These are phyloP conservation scores for Pardalotus punctatus DNA, from an alignment of 2,113 vertebrate species.

Conservation along the genomic window DNA sequence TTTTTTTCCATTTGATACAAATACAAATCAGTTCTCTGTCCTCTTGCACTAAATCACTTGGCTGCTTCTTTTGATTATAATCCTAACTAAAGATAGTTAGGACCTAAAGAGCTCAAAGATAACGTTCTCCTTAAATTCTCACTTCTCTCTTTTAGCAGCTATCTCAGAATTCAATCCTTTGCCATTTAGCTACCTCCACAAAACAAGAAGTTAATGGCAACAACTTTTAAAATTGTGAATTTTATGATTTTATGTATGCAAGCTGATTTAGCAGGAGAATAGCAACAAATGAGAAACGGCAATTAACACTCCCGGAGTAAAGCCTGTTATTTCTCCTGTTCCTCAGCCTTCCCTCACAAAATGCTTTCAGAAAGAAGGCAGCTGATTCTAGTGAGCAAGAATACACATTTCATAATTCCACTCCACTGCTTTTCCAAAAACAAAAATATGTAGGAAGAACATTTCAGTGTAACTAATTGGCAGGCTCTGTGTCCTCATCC, in stretches of 20 bases:
- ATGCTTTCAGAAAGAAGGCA: constrained; percentile 54
- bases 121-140: neutral
- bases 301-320: constrained; percentile 48
- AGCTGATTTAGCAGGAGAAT: constrained; percentile 61
- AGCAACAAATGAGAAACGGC: constrained; percentile 65
- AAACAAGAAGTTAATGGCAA: constrained; percentile 51
- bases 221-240: constrained; percentile 45
- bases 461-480: constrained; percentile 39
- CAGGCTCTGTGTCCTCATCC: constrained; percentile 27
- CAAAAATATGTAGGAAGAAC: constrained; percentile 60
- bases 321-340: constrained; percentile 58
- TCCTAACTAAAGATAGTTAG: neutral
- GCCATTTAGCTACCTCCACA: constrained; percentile 18
- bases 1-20: neutral
- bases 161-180: neutral
- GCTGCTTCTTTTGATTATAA: neutral
- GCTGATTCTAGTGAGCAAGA: constrained; percentile 59
- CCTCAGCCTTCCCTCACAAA: constrained; percentile 40
- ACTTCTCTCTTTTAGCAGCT: neutral
- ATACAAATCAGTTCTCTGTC: neutral
- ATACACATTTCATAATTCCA: constrained; percentile 43
- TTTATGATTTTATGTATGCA: constrained; percentile 57
- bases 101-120: neutral
- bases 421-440: constrained; percentile 46
- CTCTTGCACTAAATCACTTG: neutral